A percentile compares a stretch with the other conserved stretches of the same genome.
Evolutionary conservation across 2,888 invertebrate species (phyloP).

Genomic region (Tenthredo distinguenda): DNA sequence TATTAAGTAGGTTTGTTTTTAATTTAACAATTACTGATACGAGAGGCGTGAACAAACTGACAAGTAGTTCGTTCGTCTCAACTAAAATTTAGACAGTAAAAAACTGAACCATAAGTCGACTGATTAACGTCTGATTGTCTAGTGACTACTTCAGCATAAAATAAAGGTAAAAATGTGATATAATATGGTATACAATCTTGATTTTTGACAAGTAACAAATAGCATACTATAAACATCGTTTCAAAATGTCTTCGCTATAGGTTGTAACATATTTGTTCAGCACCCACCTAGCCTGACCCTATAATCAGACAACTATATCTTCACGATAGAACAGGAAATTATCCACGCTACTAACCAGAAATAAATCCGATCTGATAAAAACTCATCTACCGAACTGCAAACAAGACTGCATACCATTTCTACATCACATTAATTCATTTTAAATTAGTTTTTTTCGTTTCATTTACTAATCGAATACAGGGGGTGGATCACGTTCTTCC

Average conservation of each 20-base stretch:
- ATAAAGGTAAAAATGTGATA: slow-evolving; percentile 37
- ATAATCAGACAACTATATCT: slow-evolving; percentile 42
- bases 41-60: slow-evolving; percentile 51
- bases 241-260: slow-evolving; percentile 28
- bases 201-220: slow-evolving; percentile 38
- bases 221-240: slow-evolving; percentile 30
- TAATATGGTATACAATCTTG: slow-evolving; percentile 43
- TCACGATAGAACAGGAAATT: slow-evolving; percentile 12
- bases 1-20: slow-evolving; percentile 56
- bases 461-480: neutral
- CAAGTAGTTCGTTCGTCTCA: neutral
- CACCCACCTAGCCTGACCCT: slow-evolving; percentile 31
- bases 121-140: neutral
- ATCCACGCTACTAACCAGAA: neutral
- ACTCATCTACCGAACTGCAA: neutral
- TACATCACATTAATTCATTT: slow-evolving; percentile 1
- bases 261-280: slow-evolving; percentile 46
- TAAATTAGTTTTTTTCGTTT: neutral
- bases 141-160: slow-evolving; percentile 27
- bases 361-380: neutral
- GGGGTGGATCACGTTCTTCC: neutral
- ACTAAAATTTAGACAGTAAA: neutral
- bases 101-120: neutral
- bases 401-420: neutral
- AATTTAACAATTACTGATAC: slow-evolving; percentile 59